Base-by-base conservation (phyloP, 1,140 invertebrate genomes). In the Teleopsis dalmanni region DNA sequence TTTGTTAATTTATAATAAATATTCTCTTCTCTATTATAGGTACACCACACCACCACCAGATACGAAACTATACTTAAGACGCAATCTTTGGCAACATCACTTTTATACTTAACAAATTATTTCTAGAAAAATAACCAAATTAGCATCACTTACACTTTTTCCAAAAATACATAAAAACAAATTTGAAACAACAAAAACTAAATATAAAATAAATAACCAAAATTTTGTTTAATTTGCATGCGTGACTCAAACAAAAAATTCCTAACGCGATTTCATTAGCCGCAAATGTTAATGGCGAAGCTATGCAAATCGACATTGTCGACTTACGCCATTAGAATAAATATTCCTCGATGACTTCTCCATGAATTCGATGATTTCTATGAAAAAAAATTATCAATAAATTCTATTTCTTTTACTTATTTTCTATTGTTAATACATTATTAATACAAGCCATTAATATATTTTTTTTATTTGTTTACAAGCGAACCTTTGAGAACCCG, bases 141-240 rank as follows among this genome's bases (percentile, higher is more conserved):
- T 47, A 47, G 46, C 46, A 48, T 48, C 46, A 18, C 16, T 48
- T 48, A 48, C 36, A 40, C 35, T 41, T 48, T 18, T 48, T 48
- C 18, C 16, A 31, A 8, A n/a, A n/a, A n/a, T n/a, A n/a, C 6
- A 10, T 6, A 10, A 36, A 36, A 36, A 7, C 34, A 18, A 36
- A 36, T 10, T 10, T n/a, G n/a, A n/a, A 36, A 36, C 8, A 36
- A 36, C 8, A 36, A 36, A 36, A n/a, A n/a, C n/a, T n/a, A n/a
- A n/a, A n/a, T 29, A 29, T 8, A 29, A 7, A 29, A 29, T 8
- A 29, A 29, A 29, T 7, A 29, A 29, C 7, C 7, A 29, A 29
- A 29, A 13, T 45, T 45, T 11, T 18, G 10, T 19, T 10, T 31
- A 21, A 36, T 47, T 35, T 37, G 34, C 25, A 19, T 14, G 19